Base-by-base conservation (phyloP, 2,888 invertebrate species). In the Hylaea fasciaria region DNA sequence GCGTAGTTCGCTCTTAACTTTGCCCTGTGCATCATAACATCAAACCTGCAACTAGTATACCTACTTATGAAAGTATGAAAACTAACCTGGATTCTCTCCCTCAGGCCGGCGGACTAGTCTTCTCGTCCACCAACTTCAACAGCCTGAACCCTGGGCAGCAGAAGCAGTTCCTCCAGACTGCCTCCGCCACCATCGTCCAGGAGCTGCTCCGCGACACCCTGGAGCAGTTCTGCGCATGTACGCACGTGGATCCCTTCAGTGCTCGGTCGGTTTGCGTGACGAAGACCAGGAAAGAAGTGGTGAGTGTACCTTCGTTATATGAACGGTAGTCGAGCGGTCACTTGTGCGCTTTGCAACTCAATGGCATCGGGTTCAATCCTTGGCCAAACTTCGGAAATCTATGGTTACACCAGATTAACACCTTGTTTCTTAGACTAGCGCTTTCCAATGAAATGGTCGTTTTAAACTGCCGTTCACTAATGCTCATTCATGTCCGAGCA, bases 31-130 rank as follows among this genome's bases (percentile, higher is more conserved):
- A n/a, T n/a, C n/a, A n/a, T 22, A 22, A 2, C 22, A 2, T 22
- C 3, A 5, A 3, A 22, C 5, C 5, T 22, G 3, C 3, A 22
- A 22, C 22, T 3, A 5, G 5, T 22, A 22, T 22, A 22, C 22
- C 5, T 22, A 2, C 22, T 22, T 22, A 22, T 22, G 32, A 7
- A 12, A 12, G 12, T 37, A 12, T n/a, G 9, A 37, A 37, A 37
- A 37, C 37, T 37, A 37, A 37, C 7, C 11, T 28, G 5, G 41
- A 39, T 28, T 28, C 9, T 37, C 22, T 17, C 14, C 56, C 47
- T 7, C 85, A 95, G 95, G 88, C 93, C 39, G 93, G 93, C 51
- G 96, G 96, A 16, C 92, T 94, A 12, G 93, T 95, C 10, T 95
- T 96, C 87, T 94, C 95, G 8, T 85, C 94, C 2, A 89, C 90